Conservation (phyloP, 2,888 invertebrate species). For the Andrena chrysosceles region DNA sequence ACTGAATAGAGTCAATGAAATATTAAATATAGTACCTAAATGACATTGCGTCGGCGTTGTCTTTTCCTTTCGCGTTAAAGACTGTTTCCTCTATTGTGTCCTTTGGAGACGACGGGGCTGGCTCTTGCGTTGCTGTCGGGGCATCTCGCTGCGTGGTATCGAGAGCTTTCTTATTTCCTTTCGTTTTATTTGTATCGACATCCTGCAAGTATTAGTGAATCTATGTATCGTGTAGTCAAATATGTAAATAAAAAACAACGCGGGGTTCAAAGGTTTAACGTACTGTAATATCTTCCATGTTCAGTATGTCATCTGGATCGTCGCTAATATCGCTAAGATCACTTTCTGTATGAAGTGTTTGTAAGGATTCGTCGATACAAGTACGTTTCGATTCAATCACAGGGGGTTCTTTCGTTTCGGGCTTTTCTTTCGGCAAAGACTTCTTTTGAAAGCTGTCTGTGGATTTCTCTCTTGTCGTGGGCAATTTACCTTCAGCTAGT, state of each 20-base stretch:
- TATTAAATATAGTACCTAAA: constrained; percentile 61
- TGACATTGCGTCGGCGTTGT: constrained; percentile 71
- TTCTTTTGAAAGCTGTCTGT: constrained; percentile 81
- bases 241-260: constrained; percentile 6
- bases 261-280: neutral
- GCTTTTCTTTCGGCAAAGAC: constrained; percentile 79
- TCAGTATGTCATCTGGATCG: constrained; percentile 94
- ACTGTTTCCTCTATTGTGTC: constrained; percentile 77
- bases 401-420: constrained; percentile 77
- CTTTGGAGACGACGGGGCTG: constrained; percentile 76
- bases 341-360: constrained; percentile 87
- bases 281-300: constrained; percentile 87
- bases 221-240: neutral
- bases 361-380: constrained; percentile 84
- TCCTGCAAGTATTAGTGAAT: constrained; percentile 59
- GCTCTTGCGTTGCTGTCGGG: constrained; percentile 77
- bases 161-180: constrained; percentile 72
- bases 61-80: constrained; percentile 78
- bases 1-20: neutral
- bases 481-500: constrained; percentile 81
- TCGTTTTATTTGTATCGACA: constrained; percentile 63
- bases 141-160: constrained; percentile 71
- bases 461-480: constrained; percentile 81
- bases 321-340: constrained; percentile 95
- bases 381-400: constrained; percentile 75